Percentiles rank a stretch among this genome's conserved stretches.
Evolutionary conservation across 2,888 invertebrate species (phyloP).

Genomic region (Stratiomys singularior): DNA sequence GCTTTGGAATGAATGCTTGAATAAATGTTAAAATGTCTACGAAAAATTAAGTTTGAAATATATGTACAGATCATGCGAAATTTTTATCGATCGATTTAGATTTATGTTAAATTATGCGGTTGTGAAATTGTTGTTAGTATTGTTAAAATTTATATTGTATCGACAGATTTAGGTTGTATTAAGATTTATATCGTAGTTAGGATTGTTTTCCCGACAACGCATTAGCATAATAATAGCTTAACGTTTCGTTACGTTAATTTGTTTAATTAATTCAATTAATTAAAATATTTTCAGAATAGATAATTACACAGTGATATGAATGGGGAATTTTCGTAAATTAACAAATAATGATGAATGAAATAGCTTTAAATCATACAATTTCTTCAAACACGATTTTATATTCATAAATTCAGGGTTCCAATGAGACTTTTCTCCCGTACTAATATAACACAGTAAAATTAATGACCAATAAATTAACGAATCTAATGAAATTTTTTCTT

Average conservation of each 20-base stretch:
- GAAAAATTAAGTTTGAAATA: neutral
- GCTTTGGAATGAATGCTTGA: neutral
- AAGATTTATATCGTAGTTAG: conserved; percentile 12
- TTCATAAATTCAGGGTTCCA: conserved; percentile 51
- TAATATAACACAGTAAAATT: conserved; percentile 22
- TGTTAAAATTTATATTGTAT: conserved; percentile 41
- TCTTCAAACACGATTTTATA: conserved; percentile 36
- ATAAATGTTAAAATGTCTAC: neutral
- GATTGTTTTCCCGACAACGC: neutral
- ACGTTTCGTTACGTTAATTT: conserved; percentile 21
- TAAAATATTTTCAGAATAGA: conserved; percentile 10
- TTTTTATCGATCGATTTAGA: conserved; percentile 6
- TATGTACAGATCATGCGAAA: conserved; percentile 9
- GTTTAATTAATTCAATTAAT: conserved; percentile 25
- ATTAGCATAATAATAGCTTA: conserved; percentile 12
- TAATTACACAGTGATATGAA: conserved; percentile 9
- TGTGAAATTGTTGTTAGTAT: conserved; percentile 37
- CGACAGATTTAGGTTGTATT: conserved; percentile 39
- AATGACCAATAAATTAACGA: conserved; percentile 1
- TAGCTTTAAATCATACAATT: conserved; percentile 39
- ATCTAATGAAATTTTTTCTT: conserved; percentile 34
- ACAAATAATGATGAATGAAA: conserved; percentile 26
- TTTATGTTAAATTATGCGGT: conserved; percentile 43
- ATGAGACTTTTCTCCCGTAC: conserved; percentile 49
- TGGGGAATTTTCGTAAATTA: conserved; percentile 4